A percentile compares a stretch with the other conserved stretches of the same genome.
Conservation (phyloP, 2,113 vertebrate species). For the Spilogale gracilis region DNA sequence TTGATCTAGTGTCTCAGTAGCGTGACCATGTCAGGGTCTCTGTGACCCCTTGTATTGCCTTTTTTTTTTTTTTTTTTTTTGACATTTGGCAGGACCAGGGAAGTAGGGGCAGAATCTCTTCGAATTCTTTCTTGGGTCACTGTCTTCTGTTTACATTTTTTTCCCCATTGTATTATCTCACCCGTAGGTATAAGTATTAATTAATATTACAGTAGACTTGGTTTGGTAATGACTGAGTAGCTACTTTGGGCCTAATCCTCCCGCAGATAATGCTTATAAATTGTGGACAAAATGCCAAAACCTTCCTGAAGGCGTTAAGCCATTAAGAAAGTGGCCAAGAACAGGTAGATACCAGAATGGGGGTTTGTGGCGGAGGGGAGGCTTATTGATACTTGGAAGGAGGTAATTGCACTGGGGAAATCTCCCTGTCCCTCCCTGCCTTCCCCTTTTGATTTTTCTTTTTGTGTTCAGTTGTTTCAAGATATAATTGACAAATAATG, state of each 20-base stretch:
- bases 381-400: background rate
- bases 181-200: background rate
- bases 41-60: background rate
- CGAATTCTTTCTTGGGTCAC: background rate
- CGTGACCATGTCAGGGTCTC: background rate
- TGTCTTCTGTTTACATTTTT: background rate
- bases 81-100: background rate
- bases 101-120: background rate
- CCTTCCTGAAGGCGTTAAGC: background rate
- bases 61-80: background rate
- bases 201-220: background rate
- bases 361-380: background rate
- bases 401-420: background rate
- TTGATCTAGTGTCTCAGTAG: background rate
- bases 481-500: background rate
- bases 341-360: background rate
- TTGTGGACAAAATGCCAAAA: background rate
- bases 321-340: background rate
- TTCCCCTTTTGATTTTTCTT: background rate
- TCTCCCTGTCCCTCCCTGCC: accelerated
- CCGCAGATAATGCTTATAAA: background rate
- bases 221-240: background rate
- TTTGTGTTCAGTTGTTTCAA: background rate
- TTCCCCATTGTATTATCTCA: background rate
- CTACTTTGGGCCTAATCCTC: background rate